These are phyloP conservation scores for Pogonocichla stellata DNA, from an alignment of 2,113 vertebrate species.

Conservation along the genomic window DNA sequence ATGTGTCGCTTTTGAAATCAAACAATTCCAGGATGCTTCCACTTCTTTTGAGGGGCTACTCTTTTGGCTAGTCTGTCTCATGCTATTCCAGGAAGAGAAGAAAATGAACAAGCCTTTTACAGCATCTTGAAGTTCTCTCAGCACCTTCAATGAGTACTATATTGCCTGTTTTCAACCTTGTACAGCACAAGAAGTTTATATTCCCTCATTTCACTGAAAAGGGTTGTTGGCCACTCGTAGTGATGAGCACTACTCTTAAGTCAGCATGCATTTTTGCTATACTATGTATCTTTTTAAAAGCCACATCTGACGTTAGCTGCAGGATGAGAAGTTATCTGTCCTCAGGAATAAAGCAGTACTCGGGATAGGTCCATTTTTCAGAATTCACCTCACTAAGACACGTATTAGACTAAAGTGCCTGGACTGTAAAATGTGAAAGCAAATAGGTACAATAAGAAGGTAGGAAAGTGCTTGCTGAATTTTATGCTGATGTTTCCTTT, in stretches of 20 bases:
- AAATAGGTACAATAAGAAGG: background rate
- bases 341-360: background rate
- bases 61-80: background rate
- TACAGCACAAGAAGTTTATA: background rate
- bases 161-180: background rate
- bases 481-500: background rate
- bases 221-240: background rate
- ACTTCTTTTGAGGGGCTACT: background rate
- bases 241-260: background rate
- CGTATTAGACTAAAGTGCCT: background rate
- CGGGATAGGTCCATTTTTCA: fast-evolving
- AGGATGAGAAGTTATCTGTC: background rate
- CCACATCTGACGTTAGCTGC: background rate
- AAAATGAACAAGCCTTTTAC: background rate
- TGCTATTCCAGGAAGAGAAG: background rate
- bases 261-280: background rate
- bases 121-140: background rate
- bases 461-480: background rate
- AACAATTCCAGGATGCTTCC: background rate
- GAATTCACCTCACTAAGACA: background rate
- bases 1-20: background rate
- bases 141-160: fast-evolving
- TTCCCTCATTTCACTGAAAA: background rate
- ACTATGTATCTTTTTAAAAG: background rate
- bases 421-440: background rate